Percentiles rank a stretch among this genome's conserved stretches.
Evolutionary conservation across 2,113 vertebrate species (phyloP).

Genomic region (Catharus minimus): DNA sequence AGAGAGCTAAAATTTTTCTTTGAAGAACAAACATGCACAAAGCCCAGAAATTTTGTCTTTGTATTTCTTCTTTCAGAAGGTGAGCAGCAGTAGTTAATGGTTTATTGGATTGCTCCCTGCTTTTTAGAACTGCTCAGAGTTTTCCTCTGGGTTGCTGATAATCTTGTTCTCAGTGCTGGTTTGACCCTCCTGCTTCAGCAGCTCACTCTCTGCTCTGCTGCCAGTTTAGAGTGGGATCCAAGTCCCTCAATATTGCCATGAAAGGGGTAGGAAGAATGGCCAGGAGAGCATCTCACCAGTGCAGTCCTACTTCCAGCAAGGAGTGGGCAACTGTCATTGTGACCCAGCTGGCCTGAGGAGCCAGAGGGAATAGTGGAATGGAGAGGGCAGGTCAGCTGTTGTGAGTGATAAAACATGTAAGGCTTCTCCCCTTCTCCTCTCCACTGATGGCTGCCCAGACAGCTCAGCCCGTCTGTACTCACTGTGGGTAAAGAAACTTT

Average conservation of each 20-base stretch:
- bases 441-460: background rate
- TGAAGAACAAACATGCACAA: background rate
- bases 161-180: background rate
- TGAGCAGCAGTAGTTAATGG: background rate
- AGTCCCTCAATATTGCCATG: background rate
- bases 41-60: background rate
- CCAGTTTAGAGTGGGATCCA: background rate
- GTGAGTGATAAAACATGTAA: background rate
- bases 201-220: background rate
- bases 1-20: background rate
- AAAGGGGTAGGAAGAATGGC: background rate
- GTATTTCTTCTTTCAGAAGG: background rate
- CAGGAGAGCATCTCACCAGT: background rate
- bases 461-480: background rate
- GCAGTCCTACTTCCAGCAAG: background rate
- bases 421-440: background rate
- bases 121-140: background rate
- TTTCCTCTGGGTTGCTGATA: background rate
- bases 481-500: background rate
- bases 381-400: background rate
- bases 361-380: background rate
- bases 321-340: background rate
- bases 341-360: background rate
- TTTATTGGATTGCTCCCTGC: background rate
- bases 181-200: background rate